Conservation (phyloP, 2,888 invertebrate species). For the Eulithis prunata region DNA sequence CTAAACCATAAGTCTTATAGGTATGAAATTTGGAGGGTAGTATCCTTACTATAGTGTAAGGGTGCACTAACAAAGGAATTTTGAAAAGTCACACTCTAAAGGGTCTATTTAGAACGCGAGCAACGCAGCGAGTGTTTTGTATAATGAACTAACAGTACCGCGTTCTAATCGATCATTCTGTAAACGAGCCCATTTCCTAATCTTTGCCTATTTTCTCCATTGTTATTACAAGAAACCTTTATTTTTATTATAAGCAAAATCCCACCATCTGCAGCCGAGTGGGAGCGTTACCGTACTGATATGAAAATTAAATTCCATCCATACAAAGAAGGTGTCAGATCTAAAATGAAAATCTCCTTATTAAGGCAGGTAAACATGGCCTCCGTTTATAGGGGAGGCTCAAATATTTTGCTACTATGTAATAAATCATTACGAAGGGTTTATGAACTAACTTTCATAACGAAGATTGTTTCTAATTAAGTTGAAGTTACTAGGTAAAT, state of each 20-base stretch:
- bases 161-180: conserved; percentile 14
- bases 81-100: too few relatives aligned
- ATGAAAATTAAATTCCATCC: conserved; percentile 67
- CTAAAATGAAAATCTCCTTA: conserved; percentile 73
- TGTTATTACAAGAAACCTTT: conserved; percentile 27
- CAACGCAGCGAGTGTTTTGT: too few relatives aligned
- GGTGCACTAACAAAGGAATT: too few relatives aligned
- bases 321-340: conserved; percentile 60
- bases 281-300: conserved; percentile 45
- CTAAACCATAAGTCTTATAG: too few relatives aligned
- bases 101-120: too few relatives aligned
- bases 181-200: conserved; percentile 9
- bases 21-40: too few relatives aligned
- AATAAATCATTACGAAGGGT: conserved; percentile 63
- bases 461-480: conserved; percentile 34
- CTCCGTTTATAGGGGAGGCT: conserved; percentile 60
- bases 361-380: conserved; percentile 70
- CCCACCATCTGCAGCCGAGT: conserved; percentile 20
- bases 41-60: too few relatives aligned
- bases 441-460: conserved; percentile 34
- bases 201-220: conserved; percentile 13
- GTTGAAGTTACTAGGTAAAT: too few relatives aligned
- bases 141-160: too few relatives aligned
- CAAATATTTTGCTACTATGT: conserved; percentile 67
- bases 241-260: conserved; percentile 27